Conservation (phyloP, 2,113 vertebrate genomes). For the Halichoerus grypus region DNA sequence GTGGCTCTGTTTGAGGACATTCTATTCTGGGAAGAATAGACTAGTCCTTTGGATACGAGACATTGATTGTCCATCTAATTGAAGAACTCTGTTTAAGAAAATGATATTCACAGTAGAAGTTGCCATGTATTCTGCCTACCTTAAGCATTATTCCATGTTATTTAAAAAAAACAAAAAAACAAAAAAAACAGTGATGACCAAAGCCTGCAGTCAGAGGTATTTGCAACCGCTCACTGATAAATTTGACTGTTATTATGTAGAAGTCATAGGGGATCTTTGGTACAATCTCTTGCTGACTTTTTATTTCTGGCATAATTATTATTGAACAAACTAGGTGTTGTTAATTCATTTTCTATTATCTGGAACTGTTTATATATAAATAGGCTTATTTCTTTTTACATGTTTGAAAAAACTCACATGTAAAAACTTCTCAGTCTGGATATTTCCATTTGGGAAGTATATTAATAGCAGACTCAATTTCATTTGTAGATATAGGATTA, state of each 20-base stretch:
- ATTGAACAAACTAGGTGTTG: background rate
- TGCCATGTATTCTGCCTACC: background rate
- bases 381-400: background rate
- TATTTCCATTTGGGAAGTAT: background rate
- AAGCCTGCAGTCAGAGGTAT: background rate
- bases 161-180: background rate
- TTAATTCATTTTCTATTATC: background rate
- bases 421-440: background rate
- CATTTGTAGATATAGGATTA: background rate
- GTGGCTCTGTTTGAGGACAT: background rate
- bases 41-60: background rate
- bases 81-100: background rate
- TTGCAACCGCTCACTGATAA: background rate
- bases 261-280: background rate
- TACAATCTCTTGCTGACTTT: background rate
- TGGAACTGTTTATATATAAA: background rate
- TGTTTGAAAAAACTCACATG: background rate
- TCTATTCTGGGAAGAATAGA: background rate
- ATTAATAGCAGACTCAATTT: background rate
- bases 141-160: background rate
- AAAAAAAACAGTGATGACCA: background rate
- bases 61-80: background rate
- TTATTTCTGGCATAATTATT: background rate
- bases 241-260: background rate
- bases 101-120: background rate